These are phyloP conservation scores for Danionella dracula DNA, from an alignment of 2,797 vertebrate species.

Conservation along the genomic window DNA sequence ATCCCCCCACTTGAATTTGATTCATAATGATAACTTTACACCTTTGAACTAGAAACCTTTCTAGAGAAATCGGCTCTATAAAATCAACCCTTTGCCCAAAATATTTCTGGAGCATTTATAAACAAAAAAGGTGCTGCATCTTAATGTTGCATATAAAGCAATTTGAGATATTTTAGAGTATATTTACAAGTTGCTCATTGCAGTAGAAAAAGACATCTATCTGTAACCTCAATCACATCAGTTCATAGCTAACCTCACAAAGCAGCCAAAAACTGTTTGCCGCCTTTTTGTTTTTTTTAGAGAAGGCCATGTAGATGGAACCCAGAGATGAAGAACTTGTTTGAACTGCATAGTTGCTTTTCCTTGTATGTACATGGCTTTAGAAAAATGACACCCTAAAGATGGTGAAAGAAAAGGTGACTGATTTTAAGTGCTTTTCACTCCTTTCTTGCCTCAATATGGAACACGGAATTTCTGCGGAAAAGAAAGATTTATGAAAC, in stretches of 20 bases:
- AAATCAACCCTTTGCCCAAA: constrained; percentile 71
- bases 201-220: constrained; percentile 62
- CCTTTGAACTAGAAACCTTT: constrained; percentile 36
- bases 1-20: constrained; percentile 65
- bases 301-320: constrained; percentile 68
- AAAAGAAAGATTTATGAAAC: constrained; percentile 79
- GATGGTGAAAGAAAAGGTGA: constrained; percentile 63
- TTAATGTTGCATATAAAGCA: constrained; percentile 68
- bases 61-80: constrained; percentile 41
- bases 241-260: constrained; percentile 68
- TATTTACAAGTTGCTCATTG: constrained; percentile 73
- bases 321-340: constrained; percentile 62
- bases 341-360: constrained; percentile 79
- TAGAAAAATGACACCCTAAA: constrained; percentile 68
- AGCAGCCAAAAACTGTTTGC: constrained; percentile 65
- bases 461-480: constrained; percentile 61
- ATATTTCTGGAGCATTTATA: constrained; percentile 74
- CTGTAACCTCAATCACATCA: constrained; percentile 51
- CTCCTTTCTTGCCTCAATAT: constrained; percentile 62
- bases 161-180: constrained; percentile 67
- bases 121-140: constrained; percentile 63
- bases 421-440: constrained; percentile 73
- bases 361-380: constrained; percentile 65
- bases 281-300: constrained; percentile 66
- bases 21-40: constrained; percentile 56